phyloP scores from a whole-genome alignment of 1,140 invertebrate genomes.

The Dinothrombium tinctorium region DNA sequence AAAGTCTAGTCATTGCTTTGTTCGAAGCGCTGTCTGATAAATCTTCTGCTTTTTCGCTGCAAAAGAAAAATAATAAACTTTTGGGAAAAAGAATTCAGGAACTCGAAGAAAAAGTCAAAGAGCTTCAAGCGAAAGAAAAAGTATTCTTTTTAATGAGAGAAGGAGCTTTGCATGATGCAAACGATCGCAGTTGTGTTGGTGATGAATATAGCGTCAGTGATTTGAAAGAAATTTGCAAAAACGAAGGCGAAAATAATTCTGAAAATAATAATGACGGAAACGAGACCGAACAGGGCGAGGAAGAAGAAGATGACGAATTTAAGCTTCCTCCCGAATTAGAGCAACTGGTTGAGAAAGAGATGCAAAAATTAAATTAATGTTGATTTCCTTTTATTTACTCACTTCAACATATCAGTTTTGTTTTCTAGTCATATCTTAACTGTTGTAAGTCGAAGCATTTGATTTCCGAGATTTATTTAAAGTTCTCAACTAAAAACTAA shows the following conservation, averaged over 20 bases:
- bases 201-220: not conserved
- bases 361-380: slow-evolving; percentile 1
- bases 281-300: not conserved
- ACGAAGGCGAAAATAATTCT: not conserved
- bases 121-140: slow-evolving; percentile 2
- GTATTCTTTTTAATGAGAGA: slow-evolving; percentile 3
- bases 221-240: not conserved
- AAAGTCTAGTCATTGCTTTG: slow-evolving; percentile 43
- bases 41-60: slow-evolving; percentile 48
- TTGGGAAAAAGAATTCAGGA: slow-evolving; percentile 7
- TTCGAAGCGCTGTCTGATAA: slow-evolving; percentile 62
- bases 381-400: too few relatives aligned
- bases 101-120: slow-evolving; percentile 5
- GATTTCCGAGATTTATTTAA: too few relatives aligned
- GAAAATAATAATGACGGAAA: not conserved
- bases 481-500: too few relatives aligned
- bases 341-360: not conserved
- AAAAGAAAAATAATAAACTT: slow-evolving; percentile 51
- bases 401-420: too few relatives aligned
- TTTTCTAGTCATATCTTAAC: too few relatives aligned
- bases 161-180: not conserved
- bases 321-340: slow-evolving; percentile 1
- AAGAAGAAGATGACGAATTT: not conserved
- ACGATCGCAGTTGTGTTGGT: not conserved
- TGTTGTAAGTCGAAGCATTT: too few relatives aligned